Base-by-base conservation (phyloP, 1,140 invertebrate genomes). In the Caenorhabditis brenneri region DNA sequence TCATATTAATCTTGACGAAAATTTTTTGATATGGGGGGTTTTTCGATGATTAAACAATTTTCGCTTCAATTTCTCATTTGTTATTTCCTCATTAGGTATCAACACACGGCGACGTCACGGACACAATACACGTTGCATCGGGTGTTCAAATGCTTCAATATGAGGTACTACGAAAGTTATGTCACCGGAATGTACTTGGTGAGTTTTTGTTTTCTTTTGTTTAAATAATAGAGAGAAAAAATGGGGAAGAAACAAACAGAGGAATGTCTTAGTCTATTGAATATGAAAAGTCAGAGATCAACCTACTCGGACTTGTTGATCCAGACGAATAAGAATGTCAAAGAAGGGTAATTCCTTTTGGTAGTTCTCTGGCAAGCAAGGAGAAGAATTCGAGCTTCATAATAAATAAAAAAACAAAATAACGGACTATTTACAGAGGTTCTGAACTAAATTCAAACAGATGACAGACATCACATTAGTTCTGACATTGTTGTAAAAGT, bases 131-230 rank as follows among this genome's bases (percentile, higher is more conserved):
- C 89, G 2, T 74, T 90, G 24, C 89, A 90, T 88, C 88, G 89
- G 22, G 90, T 90, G 22, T 90, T 90, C 84, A 90, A 90, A 79
- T 90, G 89, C 83, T 90, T 90, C 81, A 90, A 90, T 84, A 84
- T 90, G 85, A 86, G 89, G 33, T 90, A 88, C 60, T 90, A 91
- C 79, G 89, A 90, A 53, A 88, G 87, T 79, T 90, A 90, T 83
- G 88, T 91, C 24, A 90, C 90, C 22, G 89, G 89, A 27, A 86
- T 90, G 81, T 90, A 90, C 84, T 83, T 90, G 85, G 89, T 90
- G 36, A 49, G 87, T 80, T 24, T 55, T 36, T 88, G 88, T 53
- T 90, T 91, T 84, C 89, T 19, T 80, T 42, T 51, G 31, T 49
- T 53, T 36, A 19, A 51, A 51, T n/a, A 36, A 36, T 2, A n/a